These are phyloP conservation scores for Petrocephalus zakoni DNA, from an alignment of 2,113 vertebrate genomes.

Conservation along the genomic window DNA sequence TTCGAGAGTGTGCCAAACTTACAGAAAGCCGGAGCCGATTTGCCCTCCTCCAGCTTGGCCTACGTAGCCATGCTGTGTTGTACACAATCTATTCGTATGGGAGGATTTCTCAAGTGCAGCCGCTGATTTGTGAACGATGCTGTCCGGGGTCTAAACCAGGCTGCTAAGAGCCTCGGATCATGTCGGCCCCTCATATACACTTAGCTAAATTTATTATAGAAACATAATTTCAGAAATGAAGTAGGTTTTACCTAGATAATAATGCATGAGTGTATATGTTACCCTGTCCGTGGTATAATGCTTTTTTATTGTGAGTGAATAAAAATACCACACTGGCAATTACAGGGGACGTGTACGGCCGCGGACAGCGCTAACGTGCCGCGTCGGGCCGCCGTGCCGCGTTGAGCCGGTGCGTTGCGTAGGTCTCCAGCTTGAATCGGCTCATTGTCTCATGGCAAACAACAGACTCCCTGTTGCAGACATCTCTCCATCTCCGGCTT, in stretches of 20 bases:
- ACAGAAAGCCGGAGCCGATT: background rate
- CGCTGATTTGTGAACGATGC: background rate
- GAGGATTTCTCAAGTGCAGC: background rate
- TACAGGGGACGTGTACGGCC: background rate
- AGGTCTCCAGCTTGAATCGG: constrained; percentile 44
- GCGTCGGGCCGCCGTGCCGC: constrained; percentile 30
- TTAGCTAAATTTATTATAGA: background rate
- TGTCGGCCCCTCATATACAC: background rate
- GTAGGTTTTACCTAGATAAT: background rate
- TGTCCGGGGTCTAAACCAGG: background rate
- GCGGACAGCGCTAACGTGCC: constrained; percentile 21
- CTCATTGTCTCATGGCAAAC: constrained; percentile 45
- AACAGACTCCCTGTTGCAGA: constrained; percentile 43
- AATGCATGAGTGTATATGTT: background rate
- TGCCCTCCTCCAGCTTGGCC: background rate
- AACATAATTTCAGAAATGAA: background rate
- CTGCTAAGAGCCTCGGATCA: background rate
- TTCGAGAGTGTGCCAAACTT: background rate
- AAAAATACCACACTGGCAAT: background rate
- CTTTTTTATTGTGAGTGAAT: background rate
- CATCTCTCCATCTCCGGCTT: constrained; percentile 10
- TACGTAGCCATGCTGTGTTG: background rate
- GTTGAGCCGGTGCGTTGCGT: constrained; percentile 25
- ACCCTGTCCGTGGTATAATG: background rate
- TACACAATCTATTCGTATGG: background rate